Evolutionary conservation across 1,140 invertebrate genomes (phyloP), one percentile per base, ranked within the genome.

Genomic region (Episyrphus balteatus): DNA sequence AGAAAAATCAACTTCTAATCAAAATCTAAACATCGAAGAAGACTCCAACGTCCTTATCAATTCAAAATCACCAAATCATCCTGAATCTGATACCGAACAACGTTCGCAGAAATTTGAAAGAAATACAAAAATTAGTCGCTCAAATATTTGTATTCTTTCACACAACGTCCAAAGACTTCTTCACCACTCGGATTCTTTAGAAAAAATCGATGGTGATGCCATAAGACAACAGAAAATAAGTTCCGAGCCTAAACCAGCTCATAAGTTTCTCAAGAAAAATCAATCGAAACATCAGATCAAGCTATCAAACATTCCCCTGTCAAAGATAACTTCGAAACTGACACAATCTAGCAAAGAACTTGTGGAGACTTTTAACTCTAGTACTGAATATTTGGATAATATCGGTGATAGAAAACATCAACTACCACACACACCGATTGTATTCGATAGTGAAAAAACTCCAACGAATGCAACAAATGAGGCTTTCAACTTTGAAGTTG

Each of bases 301-400:
- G 17, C 46, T 63, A 1, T 61, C 58, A 7, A 58, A 63, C 48
- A 51, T 67, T 50, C 65, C 65, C 14, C 51, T 68, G 14, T 67
- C 64, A 7, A 65, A 61, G 51, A 62, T 54, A 33, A 66, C 65
- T 3, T 59, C 55, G 12, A 68, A 68, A 43, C 26, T 68, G 26
- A 62, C 62, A 10, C 64, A 67, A 21, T 59, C 61, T 13, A 64
- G 65, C 33, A 67, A 51, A 47, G 65, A 68, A 39, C 46, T 68
- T 40, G 65, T 67, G n/a, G 45, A 59, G 44, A 62, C 64, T 5
- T 54, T 63, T 32, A 61, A 61, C 26, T 53, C 55, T n/a, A 58
- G 50, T 50, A 50, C 46, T 30, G 59, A 65, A 15, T 65, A 61
- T 31, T 43, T 60, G 18, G 44, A 57, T 36, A 50, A 54, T 9